A percentile compares a stretch with the other conserved stretches of the same genome.
phyloP scores from a whole-genome alignment of 2,888 invertebrate genomes.

The Taphrorychus bicolor region DNA sequence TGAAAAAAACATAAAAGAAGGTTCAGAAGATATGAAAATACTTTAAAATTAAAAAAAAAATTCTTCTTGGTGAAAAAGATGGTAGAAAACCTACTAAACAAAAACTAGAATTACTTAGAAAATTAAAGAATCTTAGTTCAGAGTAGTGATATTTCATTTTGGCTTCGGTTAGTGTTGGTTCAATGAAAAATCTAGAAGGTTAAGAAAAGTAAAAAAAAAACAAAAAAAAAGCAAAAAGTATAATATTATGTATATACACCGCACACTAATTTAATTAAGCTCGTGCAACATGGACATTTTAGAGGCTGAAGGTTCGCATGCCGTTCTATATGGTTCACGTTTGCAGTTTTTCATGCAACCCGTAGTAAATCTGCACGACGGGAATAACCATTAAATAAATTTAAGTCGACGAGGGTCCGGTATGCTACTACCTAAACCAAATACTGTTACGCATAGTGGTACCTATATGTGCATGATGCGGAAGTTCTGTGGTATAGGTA shows the following conservation, averaged over 20 bases:
- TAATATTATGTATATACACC: not conserved
- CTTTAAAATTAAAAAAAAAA: no score
- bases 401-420: not conserved
- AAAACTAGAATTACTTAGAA: no score
- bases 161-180: no score
- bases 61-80: no score
- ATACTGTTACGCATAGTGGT: not conserved
- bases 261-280: not conserved
- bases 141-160: no score
- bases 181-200: no score
- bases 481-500: not conserved
- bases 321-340: not conserved
- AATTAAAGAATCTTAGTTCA: no score
- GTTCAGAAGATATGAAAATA: no score
- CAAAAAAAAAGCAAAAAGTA: no score
- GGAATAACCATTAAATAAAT: conserved; percentile 11
- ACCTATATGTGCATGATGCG: not conserved
- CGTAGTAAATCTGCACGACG: conserved; percentile 4
- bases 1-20: no score
- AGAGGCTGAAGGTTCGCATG: not conserved
- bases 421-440: conserved; percentile 5
- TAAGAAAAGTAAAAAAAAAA: no score
- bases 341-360: conserved; percentile 2
- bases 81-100: no score
- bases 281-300: not conserved